phyloP scores from a whole-genome alignment of 2,888 invertebrate species.

The Campoletis raptor region DNA sequence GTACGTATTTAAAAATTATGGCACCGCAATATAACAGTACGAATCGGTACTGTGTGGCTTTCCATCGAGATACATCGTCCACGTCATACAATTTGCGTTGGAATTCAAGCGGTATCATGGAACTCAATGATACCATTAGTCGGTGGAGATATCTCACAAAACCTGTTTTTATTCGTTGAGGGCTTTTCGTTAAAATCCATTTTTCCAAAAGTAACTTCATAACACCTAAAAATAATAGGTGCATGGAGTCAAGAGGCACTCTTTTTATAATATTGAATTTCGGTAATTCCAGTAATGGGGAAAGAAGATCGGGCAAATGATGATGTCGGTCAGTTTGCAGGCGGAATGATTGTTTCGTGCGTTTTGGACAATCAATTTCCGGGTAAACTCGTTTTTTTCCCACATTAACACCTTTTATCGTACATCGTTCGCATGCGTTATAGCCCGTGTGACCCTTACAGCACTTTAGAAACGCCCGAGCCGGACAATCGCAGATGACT shows the following conservation, averaged over 20 bases:
- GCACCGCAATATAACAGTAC: slow-evolving; percentile 56
- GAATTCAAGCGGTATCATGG: slow-evolving; percentile 66
- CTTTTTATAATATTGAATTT: slow-evolving; percentile 49
- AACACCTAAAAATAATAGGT: slow-evolving; percentile 56
- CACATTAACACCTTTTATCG: slow-evolving; percentile 26
- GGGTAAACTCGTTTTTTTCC: slow-evolving; percentile 62
- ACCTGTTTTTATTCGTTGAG: background rate
- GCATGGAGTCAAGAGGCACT: slow-evolving; percentile 60
- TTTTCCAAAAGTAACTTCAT: slow-evolving; percentile 61
- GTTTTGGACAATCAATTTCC: slow-evolving; percentile 52
- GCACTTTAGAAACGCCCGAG: slow-evolving; percentile 62
- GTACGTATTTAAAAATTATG: background rate
- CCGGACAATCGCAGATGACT: slow-evolving; percentile 62
- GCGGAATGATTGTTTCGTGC: slow-evolving; percentile 61
- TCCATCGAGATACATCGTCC: slow-evolving; percentile 66
- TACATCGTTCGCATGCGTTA: slow-evolving; percentile 47
- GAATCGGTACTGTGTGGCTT: slow-evolving; percentile 72
- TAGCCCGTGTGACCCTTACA: slow-evolving; percentile 59
- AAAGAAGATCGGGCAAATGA: slow-evolving; percentile 29
- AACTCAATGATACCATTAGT: background rate
- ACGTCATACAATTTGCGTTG: slow-evolving; percentile 69
- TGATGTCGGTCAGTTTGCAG: slow-evolving; percentile 45
- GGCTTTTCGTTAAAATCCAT: slow-evolving; percentile 24
- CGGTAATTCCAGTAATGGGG: slow-evolving; percentile 32
- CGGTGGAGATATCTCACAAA: background rate